Evolutionary conservation across 2,797 vertebrate genomes (phyloP), one percentile per base, ranked within the genome.

Genomic region (Characodon lateralis): DNA sequence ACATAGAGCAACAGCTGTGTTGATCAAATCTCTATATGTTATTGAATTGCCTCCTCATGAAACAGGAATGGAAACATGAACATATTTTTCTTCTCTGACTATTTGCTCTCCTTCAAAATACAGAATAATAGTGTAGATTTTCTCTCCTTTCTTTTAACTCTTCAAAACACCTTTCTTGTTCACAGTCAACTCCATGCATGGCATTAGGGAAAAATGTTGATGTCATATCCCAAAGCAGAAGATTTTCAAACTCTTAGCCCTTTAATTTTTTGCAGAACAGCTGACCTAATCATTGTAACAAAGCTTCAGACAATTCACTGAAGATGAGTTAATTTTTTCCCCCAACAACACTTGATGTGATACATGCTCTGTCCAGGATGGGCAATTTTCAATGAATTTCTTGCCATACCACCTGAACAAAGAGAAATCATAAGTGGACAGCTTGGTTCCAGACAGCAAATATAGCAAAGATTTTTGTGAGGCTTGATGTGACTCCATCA

Each of bases 241-340:
- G n/a, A 46, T 18, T 77, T 74, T 50, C 31, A 70, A 18, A 12
- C 24, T 65, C 41, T 81, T 28, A 72, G 61, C 53, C 73, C 22
- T 41, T 39, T 16, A 66, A 59, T 69, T 50, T 50, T 50, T 51
- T 3, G 26, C 69, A 28, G 83, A 80, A 51, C 18, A 18, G 53
- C 12, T 0, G 0, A 68, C 58, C 70, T 41, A 79, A 85, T 86
- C 41, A 79, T 26, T 56, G 74, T 58, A 78, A 80, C 58, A 71
- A 63, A 0, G 24, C 22, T 72, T 87, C 48, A 88, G 85, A 83
- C 79, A 83, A 78, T 55, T 78, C 65, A 48, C 59, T 79, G 14
- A 46, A 63, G 68, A 81, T 18, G 24, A 69, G 73, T 78, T 73
- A 35, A 35, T 74, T 75, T 43, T 41, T 69, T 79, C 66, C 2